These are phyloP conservation scores for Marisa cornuarietis DNA, from an alignment of 1,140 invertebrate genomes.

Conservation along the genomic window DNA sequence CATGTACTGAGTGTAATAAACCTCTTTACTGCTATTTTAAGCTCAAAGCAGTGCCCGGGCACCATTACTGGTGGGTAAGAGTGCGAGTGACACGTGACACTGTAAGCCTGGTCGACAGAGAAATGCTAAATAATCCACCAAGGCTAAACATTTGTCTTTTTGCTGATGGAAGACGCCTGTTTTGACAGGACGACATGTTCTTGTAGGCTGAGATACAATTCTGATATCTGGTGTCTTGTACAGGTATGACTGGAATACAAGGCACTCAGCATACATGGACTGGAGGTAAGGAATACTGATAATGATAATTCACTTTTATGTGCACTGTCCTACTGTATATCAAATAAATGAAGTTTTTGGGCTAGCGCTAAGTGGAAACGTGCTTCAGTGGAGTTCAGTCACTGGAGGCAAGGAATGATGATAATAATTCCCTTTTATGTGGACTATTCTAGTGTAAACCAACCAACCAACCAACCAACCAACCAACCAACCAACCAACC, in stretches of 20 bases:
- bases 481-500: no score
- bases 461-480: no score
- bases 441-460: background rate
- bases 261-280: conserved; percentile 1
- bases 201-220: no score
- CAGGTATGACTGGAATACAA: conserved; percentile 7
- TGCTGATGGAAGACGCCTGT: no score
- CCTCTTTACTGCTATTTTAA: background rate
- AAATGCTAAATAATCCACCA: no score
- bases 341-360: background rate
- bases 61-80: background rate
- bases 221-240: background rate
- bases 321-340: background rate
- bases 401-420: background rate
- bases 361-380: background rate
- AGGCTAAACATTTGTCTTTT: no score
- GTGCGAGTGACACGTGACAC: background rate
- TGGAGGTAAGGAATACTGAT: background rate
- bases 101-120: no score
- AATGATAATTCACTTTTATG: background rate
- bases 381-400: background rate
- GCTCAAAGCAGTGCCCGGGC: background rate
- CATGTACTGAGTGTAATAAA: background rate
- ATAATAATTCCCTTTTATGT: background rate
- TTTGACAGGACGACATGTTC: no score